A percentile compares a stretch with the other conserved stretches of the same genome.
Evolutionary conservation across 2,888 invertebrate genomes (phyloP).

Genomic region (Idaea aversata): DNA sequence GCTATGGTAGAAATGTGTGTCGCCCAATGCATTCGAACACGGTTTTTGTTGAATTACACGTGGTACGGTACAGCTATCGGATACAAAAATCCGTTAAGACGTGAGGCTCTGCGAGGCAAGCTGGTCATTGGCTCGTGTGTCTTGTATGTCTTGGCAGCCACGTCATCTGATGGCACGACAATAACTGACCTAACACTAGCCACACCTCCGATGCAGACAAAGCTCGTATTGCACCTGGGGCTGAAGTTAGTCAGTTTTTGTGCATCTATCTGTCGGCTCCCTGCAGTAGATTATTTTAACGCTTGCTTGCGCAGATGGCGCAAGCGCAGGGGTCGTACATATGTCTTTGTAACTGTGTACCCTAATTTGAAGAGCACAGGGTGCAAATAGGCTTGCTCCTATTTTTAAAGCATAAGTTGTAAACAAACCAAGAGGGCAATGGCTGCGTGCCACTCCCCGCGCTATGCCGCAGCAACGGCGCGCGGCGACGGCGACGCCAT

Average conservation of each 20-base stretch:
- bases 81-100: background rate
- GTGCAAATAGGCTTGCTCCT: constrained; percentile 52
- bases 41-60: constrained; percentile 24
- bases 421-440: constrained; percentile 80
- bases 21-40: background rate
- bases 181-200: constrained; percentile 72
- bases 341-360: constrained; percentile 50
- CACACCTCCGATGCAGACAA: constrained; percentile 51
- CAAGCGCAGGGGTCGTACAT: constrained; percentile 59
- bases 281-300: constrained; percentile 74
- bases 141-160: constrained; percentile 32
- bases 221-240: constrained; percentile 69
- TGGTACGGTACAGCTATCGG: constrained; percentile 4
- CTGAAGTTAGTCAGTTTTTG: constrained; percentile 55
- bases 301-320: constrained; percentile 72
- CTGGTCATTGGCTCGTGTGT: constrained; percentile 62
- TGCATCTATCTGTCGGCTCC: constrained; percentile 61
- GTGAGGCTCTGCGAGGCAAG: constrained; percentile 50
- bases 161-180: constrained; percentile 39
- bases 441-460: constrained; percentile 75
- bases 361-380: constrained; percentile 51
- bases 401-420: constrained; percentile 57
- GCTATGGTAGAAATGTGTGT: background rate
- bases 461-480: constrained; percentile 44
- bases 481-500: constrained; percentile 60